phyloP scores from a whole-genome alignment of 37 sponge, comb jelly and placozoan species.

The Axinella damicornis region DNA sequence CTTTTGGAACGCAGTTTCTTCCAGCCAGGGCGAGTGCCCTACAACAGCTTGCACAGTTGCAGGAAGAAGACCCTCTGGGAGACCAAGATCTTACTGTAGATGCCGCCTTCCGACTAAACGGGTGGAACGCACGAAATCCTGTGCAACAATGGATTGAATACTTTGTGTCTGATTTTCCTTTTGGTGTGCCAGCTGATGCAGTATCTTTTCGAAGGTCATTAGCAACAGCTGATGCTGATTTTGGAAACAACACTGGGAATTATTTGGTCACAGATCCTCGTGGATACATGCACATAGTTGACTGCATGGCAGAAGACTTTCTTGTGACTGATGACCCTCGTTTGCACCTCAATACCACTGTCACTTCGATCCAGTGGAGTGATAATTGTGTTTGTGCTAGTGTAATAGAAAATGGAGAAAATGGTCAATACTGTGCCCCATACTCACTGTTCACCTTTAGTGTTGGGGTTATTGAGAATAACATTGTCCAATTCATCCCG shows the following conservation, averaged over 20 bases:
- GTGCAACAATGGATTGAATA: conserved; percentile 42
- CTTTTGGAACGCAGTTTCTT: too few species aligned
- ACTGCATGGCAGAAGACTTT: conserved; percentile 40
- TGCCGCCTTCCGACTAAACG: conserved; percentile 12
- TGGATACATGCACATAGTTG: conserved; percentile 38
- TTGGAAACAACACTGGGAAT: conserved; percentile 21
- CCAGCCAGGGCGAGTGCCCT: too few species aligned
- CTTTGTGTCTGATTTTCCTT: conserved; percentile 27
- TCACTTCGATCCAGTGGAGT: conserved; percentile 46
- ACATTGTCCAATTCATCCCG: conserved; percentile 47
- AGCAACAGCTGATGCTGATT: conserved; percentile 5
- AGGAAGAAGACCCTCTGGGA: too few species aligned
- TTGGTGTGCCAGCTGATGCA: conserved; percentile 16
- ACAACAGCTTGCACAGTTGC: too few species aligned
- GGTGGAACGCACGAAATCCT: conserved; percentile 32
- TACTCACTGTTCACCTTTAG: conserved; percentile 63
- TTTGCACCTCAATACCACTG: conserved; percentile 33
- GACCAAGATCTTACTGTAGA: conserved; percentile 30
- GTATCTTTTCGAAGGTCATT: conserved; percentile 9
- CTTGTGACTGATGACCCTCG: conserved; percentile 1
- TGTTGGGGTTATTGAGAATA: conserved; percentile 36
- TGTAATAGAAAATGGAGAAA: not conserved
- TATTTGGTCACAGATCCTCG: conserved; percentile 56
- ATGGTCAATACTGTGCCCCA: conserved; percentile 30
- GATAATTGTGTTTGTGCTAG: conserved; percentile 70